A percentile compares a stretch with the other conserved stretches of the same genome.
Evolutionary conservation across 2,888 invertebrate genomes (phyloP).

Genomic region (Ariolimax columbianus): DNA sequence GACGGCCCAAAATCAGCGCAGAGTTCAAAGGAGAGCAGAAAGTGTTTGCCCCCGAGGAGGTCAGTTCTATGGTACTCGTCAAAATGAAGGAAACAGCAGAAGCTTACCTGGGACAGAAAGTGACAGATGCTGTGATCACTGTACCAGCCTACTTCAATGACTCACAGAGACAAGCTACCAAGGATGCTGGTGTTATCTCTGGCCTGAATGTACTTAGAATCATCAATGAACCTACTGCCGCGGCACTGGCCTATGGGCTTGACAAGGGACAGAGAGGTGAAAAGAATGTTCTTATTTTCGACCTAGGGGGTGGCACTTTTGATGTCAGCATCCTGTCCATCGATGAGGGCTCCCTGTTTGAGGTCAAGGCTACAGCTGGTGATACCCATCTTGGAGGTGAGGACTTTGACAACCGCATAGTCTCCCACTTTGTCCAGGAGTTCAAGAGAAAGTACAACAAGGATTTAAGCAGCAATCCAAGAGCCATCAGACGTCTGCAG

Average conservation of each 20-base stretch:
- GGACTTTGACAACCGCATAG: constrained; percentile 89
- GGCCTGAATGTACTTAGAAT: constrained; percentile 18
- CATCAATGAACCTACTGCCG: constrained; percentile 21
- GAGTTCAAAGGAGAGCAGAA: constrained; percentile 88
- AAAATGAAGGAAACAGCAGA: constrained; percentile 27
- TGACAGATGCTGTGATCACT: constrained; percentile 28
- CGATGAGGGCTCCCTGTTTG: constrained; percentile 84
- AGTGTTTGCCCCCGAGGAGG: constrained; percentile 88
- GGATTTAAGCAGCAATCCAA: constrained; percentile 83
- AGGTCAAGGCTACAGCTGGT: constrained; percentile 81
- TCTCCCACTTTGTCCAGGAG: constrained; percentile 86
- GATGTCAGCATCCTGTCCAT: constrained; percentile 76
- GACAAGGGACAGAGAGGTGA: constrained; percentile 73
- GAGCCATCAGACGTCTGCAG: constrained; percentile 86
- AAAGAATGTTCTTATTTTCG: constrained; percentile 80
- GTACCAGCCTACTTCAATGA: constrained; percentile 25
- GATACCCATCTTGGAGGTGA: constrained; percentile 70
- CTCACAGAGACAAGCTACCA: constrained; percentile 18
- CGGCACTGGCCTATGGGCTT: constrained; percentile 13
- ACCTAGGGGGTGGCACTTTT: constrained; percentile 18
- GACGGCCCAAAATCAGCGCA: constrained; percentile 70
- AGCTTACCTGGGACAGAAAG: constrained; percentile 12
- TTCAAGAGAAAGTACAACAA: constrained; percentile 74
- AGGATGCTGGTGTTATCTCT: constrained; percentile 15
- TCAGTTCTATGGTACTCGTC: constrained; percentile 20